A percentile compares a stretch with the other conserved stretches of the same genome.
Conservation (phyloP, 2,888 invertebrate genomes). For the Bursaphelenchus okinawaensis region DNA sequence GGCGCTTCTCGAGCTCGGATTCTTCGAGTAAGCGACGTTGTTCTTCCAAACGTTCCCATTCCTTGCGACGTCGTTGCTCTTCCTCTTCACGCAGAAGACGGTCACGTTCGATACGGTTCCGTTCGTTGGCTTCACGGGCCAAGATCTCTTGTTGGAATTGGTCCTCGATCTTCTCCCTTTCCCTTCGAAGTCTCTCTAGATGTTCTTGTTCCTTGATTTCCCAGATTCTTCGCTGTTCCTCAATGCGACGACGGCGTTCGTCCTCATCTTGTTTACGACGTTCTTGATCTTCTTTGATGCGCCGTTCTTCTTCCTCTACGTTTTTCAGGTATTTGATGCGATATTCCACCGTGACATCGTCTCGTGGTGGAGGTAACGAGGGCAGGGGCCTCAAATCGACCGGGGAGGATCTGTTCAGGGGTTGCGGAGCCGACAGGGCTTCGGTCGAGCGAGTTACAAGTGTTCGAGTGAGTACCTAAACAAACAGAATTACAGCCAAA, state of each 20-base stretch:
- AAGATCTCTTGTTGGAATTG: slow-evolving; percentile 35
- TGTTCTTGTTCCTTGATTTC: slow-evolving; percentile 43
- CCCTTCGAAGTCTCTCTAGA: slow-evolving; percentile 40
- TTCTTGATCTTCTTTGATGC: slow-evolving; percentile 47
- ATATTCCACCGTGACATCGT: slow-evolving; percentile 35
- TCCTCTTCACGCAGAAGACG: slow-evolving; percentile 32
- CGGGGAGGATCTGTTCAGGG: slow-evolving; percentile 36
- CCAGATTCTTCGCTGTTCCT: slow-evolving; percentile 38
- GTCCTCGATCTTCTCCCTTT: slow-evolving; percentile 40
- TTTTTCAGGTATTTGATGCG: slow-evolving; percentile 35
- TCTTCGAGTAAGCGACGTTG: slow-evolving; percentile 40
- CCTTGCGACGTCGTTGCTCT: slow-evolving; percentile 29
- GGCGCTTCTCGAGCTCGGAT: slow-evolving; percentile 37
- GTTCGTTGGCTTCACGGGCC: slow-evolving; percentile 38
- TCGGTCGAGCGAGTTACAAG: slow-evolving; percentile 55
- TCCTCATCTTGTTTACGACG: slow-evolving; percentile 45
- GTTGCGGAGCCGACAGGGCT: slow-evolving; percentile 41
- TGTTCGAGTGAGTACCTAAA: slow-evolving; percentile 51
- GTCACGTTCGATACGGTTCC: slow-evolving; percentile 44
- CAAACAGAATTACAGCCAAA: not conserved
- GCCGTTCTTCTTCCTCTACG: slow-evolving; percentile 53
- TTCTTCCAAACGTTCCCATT: slow-evolving; percentile 53
- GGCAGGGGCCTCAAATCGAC: slow-evolving; percentile 20
- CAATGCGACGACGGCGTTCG: slow-evolving; percentile 43
- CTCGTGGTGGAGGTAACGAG: slow-evolving; percentile 26